Conservation (phyloP, 1,140 invertebrate species). For the Diorhabda carinulata region DNA sequence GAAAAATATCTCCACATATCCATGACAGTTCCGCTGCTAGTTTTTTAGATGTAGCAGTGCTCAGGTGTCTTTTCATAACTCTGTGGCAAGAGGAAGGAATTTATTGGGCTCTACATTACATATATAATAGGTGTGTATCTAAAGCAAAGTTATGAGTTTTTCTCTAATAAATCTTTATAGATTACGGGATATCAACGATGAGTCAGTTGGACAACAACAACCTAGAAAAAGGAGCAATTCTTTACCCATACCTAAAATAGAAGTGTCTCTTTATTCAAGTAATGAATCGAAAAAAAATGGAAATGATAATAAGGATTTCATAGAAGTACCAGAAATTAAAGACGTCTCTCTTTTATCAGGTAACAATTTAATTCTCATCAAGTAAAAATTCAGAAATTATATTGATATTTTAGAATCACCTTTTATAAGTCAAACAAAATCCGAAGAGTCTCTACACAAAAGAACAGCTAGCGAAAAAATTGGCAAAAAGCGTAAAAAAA, state of each 20-base stretch:
- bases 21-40: constrained; percentile 80
- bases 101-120: constrained; percentile 93
- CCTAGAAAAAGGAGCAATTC: constrained; percentile 84
- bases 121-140: constrained; percentile 71
- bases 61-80: constrained; percentile 93
- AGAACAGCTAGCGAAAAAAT: constrained; percentile 74
- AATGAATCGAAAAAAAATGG: constrained; percentile 64
- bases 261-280: constrained; percentile 78
- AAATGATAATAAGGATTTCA: constrained; percentile 66
- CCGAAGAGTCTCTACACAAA: constrained; percentile 58
- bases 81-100: constrained; percentile 98
- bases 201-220: constrained; percentile 65
- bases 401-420: constrained; percentile 48
- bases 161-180: constrained; percentile 49
- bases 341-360: constrained; percentile 57
- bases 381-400: not conserved
- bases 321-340: constrained; percentile 67
- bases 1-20: constrained; percentile 15
- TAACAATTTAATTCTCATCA: constrained; percentile 43
- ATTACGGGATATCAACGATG: constrained; percentile 75
- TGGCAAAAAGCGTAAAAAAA: constrained; percentile 81
- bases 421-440: constrained; percentile 47
- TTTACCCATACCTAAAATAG: constrained; percentile 88
- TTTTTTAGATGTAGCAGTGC: constrained; percentile 91
- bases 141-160: constrained; percentile 10